Evolutionary conservation across 2,113 vertebrate species (phyloP), one percentile per base, ranked within the genome.

Genomic region (Gopherus flavomarginatus): DNA sequence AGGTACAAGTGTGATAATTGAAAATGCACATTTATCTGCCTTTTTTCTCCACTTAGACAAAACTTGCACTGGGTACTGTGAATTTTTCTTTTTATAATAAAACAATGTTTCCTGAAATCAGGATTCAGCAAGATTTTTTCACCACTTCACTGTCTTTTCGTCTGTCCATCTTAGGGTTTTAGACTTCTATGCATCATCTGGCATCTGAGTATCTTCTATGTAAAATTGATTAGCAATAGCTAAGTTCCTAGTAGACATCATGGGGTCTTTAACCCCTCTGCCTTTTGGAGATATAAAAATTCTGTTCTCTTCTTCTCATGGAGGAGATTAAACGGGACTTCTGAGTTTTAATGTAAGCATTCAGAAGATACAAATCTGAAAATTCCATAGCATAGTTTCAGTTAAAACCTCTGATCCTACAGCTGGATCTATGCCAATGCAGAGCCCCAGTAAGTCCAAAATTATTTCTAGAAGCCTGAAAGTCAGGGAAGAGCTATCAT

Each of bases 121-220:
- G 17, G 0, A 38, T 35, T 88, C 83, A 54, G 29, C 65, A 72
- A 19, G 21, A 65, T 79, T 10, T 42, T 42, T 54, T 29, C 1
- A 1, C 77, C 10, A 47, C 27, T 92, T 87, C 0, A 0, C 47
- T 85, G 4, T 78, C 27, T 31, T 11, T 54, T 42, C 54, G 75
- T 78, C 38, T 24, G 11, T 52, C 47, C 57, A 47, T 10, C 49
- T 80, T 56, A 47, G 0, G 1, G 52, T 84, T 84, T 59, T 1
- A 1, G 42, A 78, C 19, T 83, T 24, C 29, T 56, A 77, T 35
- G 3, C 42, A 47, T 78, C 44, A 44, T 88, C 57, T 0, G 0
- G 19, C 4, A 35, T 14, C 86, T 75, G 77, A 0, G 0, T n/a
- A n/a, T 72, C 29, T 49, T 90, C 57, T 14, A 27, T 29, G 5